Percentiles rank a stretch among this genome's conserved stretches.
Conservation (phyloP, 2,113 vertebrate genomes). For the Galeopterus variegatus region DNA sequence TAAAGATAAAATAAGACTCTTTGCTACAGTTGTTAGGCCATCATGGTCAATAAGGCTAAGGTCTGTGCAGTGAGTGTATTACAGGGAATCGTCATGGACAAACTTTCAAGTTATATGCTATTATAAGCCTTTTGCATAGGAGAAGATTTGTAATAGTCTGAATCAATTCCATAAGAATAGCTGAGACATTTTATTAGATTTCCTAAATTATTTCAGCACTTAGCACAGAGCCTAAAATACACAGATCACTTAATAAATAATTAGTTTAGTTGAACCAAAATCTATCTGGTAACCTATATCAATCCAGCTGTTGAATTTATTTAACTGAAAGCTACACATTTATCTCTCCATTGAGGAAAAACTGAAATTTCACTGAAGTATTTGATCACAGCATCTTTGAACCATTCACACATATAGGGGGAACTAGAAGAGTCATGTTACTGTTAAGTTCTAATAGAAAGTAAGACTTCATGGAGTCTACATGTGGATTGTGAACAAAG, state of each 20-base stretch:
- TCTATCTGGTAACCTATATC: neutral
- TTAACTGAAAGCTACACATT: neutral
- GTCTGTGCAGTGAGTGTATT: neutral
- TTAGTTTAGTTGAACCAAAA: neutral
- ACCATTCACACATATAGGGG: neutral
- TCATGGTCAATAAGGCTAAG: neutral
- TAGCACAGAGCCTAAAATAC: neutral
- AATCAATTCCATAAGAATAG: neutral
- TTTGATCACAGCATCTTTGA: neutral
- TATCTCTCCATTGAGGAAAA: neutral
- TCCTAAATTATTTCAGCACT: constrained; percentile 6
- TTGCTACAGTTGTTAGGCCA: neutral
- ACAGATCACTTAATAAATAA: constrained; percentile 1
- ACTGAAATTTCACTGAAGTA: neutral
- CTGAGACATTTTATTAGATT: neutral
- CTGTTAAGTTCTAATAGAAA: neutral
- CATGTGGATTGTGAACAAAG: neutral
- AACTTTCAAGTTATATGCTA: neutral
- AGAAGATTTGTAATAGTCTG: neutral
- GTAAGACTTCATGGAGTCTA: neutral
- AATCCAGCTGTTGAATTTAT: neutral
- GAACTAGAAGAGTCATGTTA: neutral
- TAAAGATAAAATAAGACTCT: constrained; percentile 6
- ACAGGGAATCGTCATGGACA: neutral
- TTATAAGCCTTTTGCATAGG: neutral